A percentile compares a stretch with the other conserved stretches of the same genome.
These are phyloP conservation scores for Drepana falcataria DNA, from an alignment of 2,888 invertebrate species.

Conservation along the genomic window DNA sequence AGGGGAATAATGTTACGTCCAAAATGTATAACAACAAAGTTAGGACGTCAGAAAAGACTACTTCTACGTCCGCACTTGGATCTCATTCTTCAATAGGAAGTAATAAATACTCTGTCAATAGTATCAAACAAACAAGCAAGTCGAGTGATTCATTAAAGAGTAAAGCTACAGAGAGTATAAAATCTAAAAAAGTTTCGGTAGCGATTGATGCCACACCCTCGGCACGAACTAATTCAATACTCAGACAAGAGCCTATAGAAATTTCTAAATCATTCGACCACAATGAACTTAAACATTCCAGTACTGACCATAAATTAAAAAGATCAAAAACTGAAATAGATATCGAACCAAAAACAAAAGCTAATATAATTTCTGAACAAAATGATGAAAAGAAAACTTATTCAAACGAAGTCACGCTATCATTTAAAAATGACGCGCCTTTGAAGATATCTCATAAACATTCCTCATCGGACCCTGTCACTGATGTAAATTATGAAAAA, in stretches of 20 bases:
- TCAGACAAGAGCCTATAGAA: constrained; percentile 88
- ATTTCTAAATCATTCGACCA: constrained; percentile 81
- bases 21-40: constrained; percentile 45
- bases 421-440: constrained; percentile 45
- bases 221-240: constrained; percentile 83
- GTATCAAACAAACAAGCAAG: constrained; percentile 47
- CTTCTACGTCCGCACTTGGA: constrained; percentile 66
- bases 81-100: constrained; percentile 64
- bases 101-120: constrained; percentile 47
- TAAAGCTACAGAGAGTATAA: constrained; percentile 58
- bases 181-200: constrained; percentile 85
- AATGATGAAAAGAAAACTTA: constrained; percentile 41
- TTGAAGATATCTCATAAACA: constrained; percentile 81
- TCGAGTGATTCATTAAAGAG: constrained; percentile 69
- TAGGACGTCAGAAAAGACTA: constrained; percentile 67
- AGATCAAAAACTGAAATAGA: constrained; percentile 68
- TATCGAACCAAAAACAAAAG: constrained; percentile 28
- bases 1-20: constrained; percentile 31
- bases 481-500: constrained; percentile 74
- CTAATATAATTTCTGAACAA: constrained; percentile 13
- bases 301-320: constrained; percentile 42
- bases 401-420: constrained; percentile 59
- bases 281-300: constrained; percentile 54
- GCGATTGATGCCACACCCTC: constrained; percentile 89
- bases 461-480: constrained; percentile 84